Evolutionary conservation across 2,797 vertebrate genomes (phyloP), one percentile per base, ranked within the genome.

Genomic region (Euphonia xanthogaster): DNA sequence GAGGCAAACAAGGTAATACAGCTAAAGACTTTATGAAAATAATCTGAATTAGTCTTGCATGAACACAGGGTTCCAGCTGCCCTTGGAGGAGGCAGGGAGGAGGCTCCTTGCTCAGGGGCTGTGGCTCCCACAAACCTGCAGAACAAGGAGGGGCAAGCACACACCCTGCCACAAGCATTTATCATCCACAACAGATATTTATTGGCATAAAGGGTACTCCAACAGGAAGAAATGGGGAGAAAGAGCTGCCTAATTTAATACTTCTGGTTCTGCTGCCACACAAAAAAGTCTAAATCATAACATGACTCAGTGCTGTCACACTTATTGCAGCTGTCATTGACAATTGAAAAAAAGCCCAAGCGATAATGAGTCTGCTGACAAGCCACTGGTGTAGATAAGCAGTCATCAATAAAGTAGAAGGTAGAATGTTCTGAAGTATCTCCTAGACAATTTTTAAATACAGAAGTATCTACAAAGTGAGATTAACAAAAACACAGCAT

Each of bases 151-250:
- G 33, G n/a, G 37, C 19, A n/a, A 60, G 35, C 50, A 42, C 15
- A 1, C 4, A 3, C 37, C 40, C 40, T 30, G 27, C 48, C 17
- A 2, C 4, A 27, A 4, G 47, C 1, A 0, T 40, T 88, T 25
- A 58, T 77, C 70, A 62, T 18, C 60, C 74, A 12, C 40, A 18
- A 37, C 27, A 66, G 66, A 15, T 37, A 47, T 24, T 91, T 31
- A 40, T 8, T 31, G 35, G 55, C 66, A 83, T 45, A 66, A 40
- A 63, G 39, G 37, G 31, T 30, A 33, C 25, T 81, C 70, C 25
- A 57, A 28, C 7, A 74, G 51, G 74, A 72, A 93, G 54, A 60
- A 74, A 78, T 1, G 8, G 10, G 35, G 35, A 66, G 61, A 58
- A 90, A 66, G 35, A 65, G 50, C 47, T 45, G 31, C 58, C 79